These are phyloP conservation scores for Oscheius sp. DNA, from an alignment of 2,888 invertebrate genomes.

Conservation along the genomic window DNA sequence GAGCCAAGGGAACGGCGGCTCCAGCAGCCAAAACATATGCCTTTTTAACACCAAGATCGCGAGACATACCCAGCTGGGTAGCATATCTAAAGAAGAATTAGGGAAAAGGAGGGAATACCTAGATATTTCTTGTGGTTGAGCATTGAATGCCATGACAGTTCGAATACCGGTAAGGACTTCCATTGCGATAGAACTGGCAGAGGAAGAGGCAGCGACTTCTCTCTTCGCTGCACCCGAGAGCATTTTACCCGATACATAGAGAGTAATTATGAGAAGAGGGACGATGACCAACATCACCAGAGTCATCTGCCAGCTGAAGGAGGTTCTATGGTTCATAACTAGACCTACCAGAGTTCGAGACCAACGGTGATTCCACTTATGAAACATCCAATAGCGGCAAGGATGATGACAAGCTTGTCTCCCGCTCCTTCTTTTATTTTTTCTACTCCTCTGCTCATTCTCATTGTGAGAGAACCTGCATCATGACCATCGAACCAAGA, in stretches of 20 bases:
- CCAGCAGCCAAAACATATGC: conserved; percentile 61
- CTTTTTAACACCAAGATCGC: conserved; percentile 68
- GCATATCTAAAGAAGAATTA: conserved; percentile 48
- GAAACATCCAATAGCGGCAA: conserved; percentile 54
- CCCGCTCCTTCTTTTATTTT: conserved; percentile 64
- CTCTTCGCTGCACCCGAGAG: conserved; percentile 72
- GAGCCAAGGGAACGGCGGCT: conserved; percentile 60
- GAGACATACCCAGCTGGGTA: conserved; percentile 66
- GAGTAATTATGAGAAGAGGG: conserved; percentile 67
- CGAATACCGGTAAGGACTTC: conserved; percentile 70
- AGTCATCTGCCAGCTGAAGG: conserved; percentile 64
- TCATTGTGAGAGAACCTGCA: conserved; percentile 73
- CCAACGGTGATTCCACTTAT: conserved; percentile 58
- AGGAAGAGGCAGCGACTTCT: conserved; percentile 71
- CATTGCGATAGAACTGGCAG: conserved; percentile 70
- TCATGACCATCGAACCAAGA: conserved; percentile 73
- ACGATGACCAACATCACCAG: conserved; percentile 67
- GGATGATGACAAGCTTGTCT: conserved; percentile 61
- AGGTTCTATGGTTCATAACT: conserved; percentile 63
- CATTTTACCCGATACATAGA: conserved; percentile 71
- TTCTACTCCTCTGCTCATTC: conserved; percentile 72
- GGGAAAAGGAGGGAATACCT: conserved; percentile 36
- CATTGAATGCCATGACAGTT: conserved; percentile 68
- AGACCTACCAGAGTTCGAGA: conserved; percentile 49
- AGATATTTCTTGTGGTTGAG: conserved; percentile 63